Conservation (phyloP, 2,113 vertebrate species). For the Kryptolebias marmoratus region DNA sequence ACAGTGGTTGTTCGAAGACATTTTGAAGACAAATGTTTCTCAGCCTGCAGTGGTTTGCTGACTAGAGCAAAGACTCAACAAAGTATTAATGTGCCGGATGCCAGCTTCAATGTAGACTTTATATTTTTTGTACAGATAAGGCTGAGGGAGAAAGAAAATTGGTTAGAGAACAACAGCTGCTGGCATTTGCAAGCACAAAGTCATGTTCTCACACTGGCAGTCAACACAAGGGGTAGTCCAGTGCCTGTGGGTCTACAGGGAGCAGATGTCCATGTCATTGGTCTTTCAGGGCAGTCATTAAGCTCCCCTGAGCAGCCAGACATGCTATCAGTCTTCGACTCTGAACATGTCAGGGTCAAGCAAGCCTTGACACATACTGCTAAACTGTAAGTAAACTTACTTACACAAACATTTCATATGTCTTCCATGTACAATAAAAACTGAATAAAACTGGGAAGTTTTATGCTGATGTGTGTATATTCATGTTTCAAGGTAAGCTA, state of each 20-base stretch:
- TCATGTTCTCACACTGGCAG: slow-evolving; percentile 31
- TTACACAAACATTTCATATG: neutral
- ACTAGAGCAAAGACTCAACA: slow-evolving; percentile 29
- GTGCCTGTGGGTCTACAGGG: slow-evolving; percentile 25
- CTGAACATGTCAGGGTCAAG: slow-evolving; percentile 40
- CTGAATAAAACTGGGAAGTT: neutral
- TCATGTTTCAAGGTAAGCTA: neutral
- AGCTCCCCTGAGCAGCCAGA: slow-evolving; percentile 23
- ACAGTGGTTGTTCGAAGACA: slow-evolving; percentile 46
- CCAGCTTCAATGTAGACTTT: slow-evolving; percentile 31
- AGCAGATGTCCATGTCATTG: slow-evolving; percentile 49
- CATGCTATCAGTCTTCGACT: slow-evolving; percentile 20
- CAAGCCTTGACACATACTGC: neutral
- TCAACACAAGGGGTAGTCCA: slow-evolving; percentile 15
- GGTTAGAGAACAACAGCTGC: slow-evolving; percentile 52
- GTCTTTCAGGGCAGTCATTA: slow-evolving; percentile 28
- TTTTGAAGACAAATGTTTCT: slow-evolving; percentile 64
- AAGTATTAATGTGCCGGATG: slow-evolving; percentile 43
- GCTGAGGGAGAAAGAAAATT: slow-evolving; percentile 15
- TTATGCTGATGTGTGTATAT: neutral
- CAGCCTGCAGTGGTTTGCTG: slow-evolving; percentile 38
- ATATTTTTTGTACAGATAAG: slow-evolving; percentile 43
- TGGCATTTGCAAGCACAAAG: slow-evolving; percentile 43
- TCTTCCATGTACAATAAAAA: neutral
- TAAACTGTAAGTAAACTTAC: neutral